phyloP scores from a whole-genome alignment of 2,113 vertebrate genomes.

The Hypomesus transpacificus region DNA sequence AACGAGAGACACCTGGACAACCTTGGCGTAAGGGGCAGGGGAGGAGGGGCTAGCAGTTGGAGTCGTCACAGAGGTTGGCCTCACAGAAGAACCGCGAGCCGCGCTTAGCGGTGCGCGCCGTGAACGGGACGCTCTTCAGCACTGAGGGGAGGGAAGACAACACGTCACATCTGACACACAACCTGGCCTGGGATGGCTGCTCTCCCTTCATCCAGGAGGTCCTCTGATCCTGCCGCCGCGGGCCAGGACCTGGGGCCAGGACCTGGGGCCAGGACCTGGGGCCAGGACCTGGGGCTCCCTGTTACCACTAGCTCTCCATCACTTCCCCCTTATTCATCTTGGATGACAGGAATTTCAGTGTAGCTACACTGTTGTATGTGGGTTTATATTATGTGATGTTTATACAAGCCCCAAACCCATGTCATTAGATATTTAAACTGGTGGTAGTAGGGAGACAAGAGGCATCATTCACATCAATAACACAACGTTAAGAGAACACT shows the following conservation, averaged over 20 bases:
- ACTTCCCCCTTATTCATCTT: too few relatives aligned
- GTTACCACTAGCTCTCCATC: too few relatives aligned
- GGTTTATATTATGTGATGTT: too few relatives aligned
- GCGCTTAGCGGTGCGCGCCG: constrained; percentile 95
- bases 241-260: too few relatives aligned
- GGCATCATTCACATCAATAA: constrained; percentile 34
- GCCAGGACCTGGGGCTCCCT: too few relatives aligned
- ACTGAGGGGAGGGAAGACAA: constrained; percentile 75
- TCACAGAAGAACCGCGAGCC: constrained; percentile 98
- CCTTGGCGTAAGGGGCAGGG: constrained; percentile 67
- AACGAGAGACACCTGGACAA: constrained; percentile 69
- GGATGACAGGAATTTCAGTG: too few relatives aligned
- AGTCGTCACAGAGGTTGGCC: constrained; percentile 91
- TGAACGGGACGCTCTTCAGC: constrained; percentile 98
- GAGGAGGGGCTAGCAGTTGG: constrained; percentile 87
- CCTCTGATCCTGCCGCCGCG: too few relatives aligned
- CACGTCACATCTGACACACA: constrained; percentile 68
- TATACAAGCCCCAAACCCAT: neutral
- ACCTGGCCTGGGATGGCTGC: neutral
- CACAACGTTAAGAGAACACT: constrained; percentile 33
- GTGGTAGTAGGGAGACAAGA: constrained; percentile 20
- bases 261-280: too few relatives aligned
- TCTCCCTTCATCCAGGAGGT: constrained; percentile 1
- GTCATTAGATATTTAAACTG: constrained; percentile 20
- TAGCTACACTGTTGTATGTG: too few relatives aligned